Percentiles rank a stretch among this genome's conserved stretches.
These are phyloP conservation scores for Centrocercus urophasianus DNA, from an alignment of 2,113 vertebrate genomes.

Conservation along the genomic window DNA sequence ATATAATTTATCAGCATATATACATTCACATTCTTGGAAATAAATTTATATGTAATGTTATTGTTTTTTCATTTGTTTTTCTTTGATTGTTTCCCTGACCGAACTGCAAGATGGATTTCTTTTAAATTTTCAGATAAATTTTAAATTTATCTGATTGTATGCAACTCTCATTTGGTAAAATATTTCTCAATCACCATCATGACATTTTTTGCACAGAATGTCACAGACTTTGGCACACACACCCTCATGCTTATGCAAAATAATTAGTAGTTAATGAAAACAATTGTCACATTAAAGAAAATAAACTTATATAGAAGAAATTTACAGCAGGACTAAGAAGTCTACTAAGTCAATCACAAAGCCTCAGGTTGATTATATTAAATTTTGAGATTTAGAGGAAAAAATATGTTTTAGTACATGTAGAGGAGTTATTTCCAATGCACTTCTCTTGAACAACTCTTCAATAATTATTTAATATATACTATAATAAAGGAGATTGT, in stretches of 20 bases:
- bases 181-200: slow-evolving; percentile 56
- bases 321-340: slow-evolving; percentile 28
- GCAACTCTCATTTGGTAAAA: slow-evolving; percentile 10
- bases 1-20: neutral
- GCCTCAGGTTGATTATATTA: neutral
- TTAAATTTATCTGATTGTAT: slow-evolving; percentile 28
- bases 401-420: slow-evolving; percentile 32
- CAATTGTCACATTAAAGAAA: slow-evolving; percentile 62
- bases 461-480: slow-evolving; percentile 35
- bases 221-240: slow-evolving; percentile 59
- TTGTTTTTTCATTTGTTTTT: neutral
- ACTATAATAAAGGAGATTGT: slow-evolving; percentile 13
- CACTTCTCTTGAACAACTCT: neutral
- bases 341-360: neutral
- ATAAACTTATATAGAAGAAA: slow-evolving; percentile 26
- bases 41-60: neutral
- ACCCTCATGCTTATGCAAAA: slow-evolving; percentile 61
- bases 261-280: slow-evolving; percentile 71
- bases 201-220: slow-evolving; percentile 58
- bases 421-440: slow-evolving; percentile 13
- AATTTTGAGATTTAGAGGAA: slow-evolving; percentile 5
- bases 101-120: neutral
- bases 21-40: neutral
- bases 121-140: slow-evolving; percentile 41
- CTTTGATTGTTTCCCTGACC: neutral